Evolutionary conservation across 1,140 invertebrate species (phyloP), one percentile per base, ranked within the genome.

Genomic region (Nebria ingens): DNA sequence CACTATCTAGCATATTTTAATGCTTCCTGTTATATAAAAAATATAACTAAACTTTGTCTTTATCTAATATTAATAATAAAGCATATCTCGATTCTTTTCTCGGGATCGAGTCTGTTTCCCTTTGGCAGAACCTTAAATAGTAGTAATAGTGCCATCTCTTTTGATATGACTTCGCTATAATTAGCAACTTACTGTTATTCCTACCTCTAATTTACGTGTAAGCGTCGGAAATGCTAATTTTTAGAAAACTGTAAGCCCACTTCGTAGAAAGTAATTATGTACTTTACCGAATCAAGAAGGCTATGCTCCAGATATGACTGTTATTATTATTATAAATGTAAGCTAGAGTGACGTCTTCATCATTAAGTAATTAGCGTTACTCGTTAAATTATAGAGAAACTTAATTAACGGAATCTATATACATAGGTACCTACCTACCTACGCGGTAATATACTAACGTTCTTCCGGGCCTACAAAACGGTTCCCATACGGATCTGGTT

Each of bases 211-310:
- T 45, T 45, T 11, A 45, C 40, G 17, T 45, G 40, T 17, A 17
- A 45, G 15, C 40, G 17, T 45, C 40, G 40, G 40, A 45, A 45
- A 45, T 45, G 40, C 40, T 45, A 45, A 45, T 45, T 45, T 45
- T 45, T 45, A 45, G 40, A 45, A 45, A 45, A 4, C 15, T n/a
- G 9, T 45, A 45, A 12, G 40, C 40, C 17, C 40, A 17, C 17
- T 45, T 45, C 40, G 40, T 45, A 45, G 40, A 45, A 45, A 45
- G 40, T 17, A 45, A 45, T 45, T 45, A 45, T 45, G 40, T 45
- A 45, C 40, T 17, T 45, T 45, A 45, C 40, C 40, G 40, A 45
- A 45, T 45, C 40, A 45, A 45, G 40, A 45, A 17, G 9, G 40
- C 9, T 45, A 45, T 45, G 40, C 40, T 45, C 40, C 40, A 45